These are phyloP conservation scores for Melitaea athalia DNA, from an alignment of 2,888 invertebrate species.

Conservation along the genomic window DNA sequence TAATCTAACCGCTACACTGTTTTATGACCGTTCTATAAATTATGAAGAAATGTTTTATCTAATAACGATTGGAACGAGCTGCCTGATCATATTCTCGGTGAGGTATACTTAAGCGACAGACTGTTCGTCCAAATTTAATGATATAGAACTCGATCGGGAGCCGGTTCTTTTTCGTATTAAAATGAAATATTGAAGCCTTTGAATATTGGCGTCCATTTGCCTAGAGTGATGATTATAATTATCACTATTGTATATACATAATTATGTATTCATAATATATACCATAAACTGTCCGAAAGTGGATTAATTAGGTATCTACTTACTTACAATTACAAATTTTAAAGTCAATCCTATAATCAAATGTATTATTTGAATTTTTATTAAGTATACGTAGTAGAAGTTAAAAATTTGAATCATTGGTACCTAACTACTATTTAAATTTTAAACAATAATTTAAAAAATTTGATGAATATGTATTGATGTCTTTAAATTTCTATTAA, in stretches of 20 bases:
- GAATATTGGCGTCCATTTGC: constrained; percentile 67
- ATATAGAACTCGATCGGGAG: constrained; percentile 62
- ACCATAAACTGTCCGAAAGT: constrained; percentile 69
- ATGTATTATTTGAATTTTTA: constrained; percentile 14
- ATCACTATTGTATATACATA: constrained; percentile 48
- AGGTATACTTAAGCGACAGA: constrained; percentile 53
- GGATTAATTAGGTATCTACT: too few species aligned
- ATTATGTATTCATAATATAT: constrained; percentile 45
- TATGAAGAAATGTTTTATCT: constrained; percentile 70
- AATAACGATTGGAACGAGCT: constrained; percentile 67
- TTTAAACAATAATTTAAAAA: not conserved
- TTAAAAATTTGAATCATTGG: not conserved
- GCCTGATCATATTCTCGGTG: constrained; percentile 71
- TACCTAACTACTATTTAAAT: not conserved
- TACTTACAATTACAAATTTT: constrained; percentile 55
- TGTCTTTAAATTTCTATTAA: constrained; percentile 3
- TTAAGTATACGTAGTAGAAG: constrained; percentile 11
- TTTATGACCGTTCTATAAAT: constrained; percentile 77
- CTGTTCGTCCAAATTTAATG: constrained; percentile 59
- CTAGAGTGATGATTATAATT: constrained; percentile 76
- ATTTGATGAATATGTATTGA: not conserved
- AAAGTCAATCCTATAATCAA: constrained; percentile 30
- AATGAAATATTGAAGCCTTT: constrained; percentile 72
- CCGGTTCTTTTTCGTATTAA: constrained; percentile 68
- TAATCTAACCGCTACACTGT: constrained; percentile 58